These are phyloP conservation scores for Platichthys stellatus DNA, from an alignment of 2,113 vertebrate species.

Conservation along the genomic window DNA sequence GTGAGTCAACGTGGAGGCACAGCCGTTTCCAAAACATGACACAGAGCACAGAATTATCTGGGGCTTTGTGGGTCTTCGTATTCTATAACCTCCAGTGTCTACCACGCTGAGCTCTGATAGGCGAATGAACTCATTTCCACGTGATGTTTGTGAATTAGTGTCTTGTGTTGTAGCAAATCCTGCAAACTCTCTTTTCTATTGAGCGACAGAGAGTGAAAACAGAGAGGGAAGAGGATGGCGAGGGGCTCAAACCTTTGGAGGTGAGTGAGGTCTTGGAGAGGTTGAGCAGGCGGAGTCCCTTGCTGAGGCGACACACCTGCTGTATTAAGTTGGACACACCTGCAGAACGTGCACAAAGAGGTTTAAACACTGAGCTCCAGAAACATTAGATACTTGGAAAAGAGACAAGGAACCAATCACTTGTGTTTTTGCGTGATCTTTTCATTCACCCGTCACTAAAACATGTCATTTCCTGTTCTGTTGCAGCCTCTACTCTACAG, in stretches of 20 bases:
- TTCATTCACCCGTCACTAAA: background rate
- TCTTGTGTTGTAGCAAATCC: background rate
- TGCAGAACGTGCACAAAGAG: conserved; percentile 10
- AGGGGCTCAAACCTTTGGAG: conserved; percentile 83
- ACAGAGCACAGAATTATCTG: conserved; percentile 20
- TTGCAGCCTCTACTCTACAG: background rate
- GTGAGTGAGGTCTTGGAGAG: conserved; percentile 92
- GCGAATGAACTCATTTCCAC: background rate
- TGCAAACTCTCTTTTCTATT: conserved; percentile 17
- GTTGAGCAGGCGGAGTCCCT: conserved; percentile 90
- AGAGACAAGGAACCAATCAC: background rate
- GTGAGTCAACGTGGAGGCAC: conserved; percentile 38
- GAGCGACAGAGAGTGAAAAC: background rate
- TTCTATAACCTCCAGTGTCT: background rate
- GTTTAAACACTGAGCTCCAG: background rate
- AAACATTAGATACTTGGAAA: background rate
- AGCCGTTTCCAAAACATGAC: conserved; percentile 21
- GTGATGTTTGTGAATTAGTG: background rate
- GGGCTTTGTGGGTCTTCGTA: conserved; percentile 18
- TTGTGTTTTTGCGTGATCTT: too few species aligned
- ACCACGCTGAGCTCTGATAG: conserved; percentile 4
- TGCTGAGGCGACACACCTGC: conserved; percentile 90
- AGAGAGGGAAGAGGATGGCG: too few species aligned
- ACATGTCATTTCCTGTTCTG: background rate
- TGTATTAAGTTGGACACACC: conserved; percentile 85